These are phyloP conservation scores for Ochotona curzoniae DNA, from an alignment of 2,113 vertebrate species.

Conservation along the genomic window DNA sequence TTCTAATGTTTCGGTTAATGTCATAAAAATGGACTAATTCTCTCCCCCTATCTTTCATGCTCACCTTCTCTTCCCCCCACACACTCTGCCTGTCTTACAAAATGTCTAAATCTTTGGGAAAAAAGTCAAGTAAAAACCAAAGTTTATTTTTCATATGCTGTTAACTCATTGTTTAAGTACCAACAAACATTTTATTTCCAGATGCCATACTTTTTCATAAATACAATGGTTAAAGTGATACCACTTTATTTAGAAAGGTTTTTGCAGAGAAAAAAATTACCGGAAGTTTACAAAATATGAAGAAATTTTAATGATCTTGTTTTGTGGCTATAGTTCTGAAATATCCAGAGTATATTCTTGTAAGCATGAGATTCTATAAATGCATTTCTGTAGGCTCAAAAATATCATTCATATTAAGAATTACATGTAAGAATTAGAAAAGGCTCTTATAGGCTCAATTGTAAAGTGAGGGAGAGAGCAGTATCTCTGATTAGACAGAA, in stretches of 20 bases:
- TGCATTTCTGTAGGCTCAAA: not conserved
- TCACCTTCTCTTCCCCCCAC: too few species aligned
- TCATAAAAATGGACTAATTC: not conserved
- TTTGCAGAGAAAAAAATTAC: slow-evolving; percentile 15
- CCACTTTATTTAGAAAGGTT: slow-evolving; percentile 30
- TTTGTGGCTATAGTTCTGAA: not conserved
- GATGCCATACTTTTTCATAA: not conserved
- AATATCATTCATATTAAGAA: not conserved
- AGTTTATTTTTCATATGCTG: not conserved
- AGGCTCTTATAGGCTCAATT: not conserved
- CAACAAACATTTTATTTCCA: not conserved
- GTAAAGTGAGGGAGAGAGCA: not conserved
- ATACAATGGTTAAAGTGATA: not conserved
- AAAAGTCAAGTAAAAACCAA: not conserved
- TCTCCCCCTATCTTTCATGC: too few species aligned
- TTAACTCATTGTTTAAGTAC: not conserved
- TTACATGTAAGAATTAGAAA: not conserved
- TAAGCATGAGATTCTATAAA: not conserved
- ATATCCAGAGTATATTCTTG: not conserved
- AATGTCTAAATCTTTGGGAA: not conserved
- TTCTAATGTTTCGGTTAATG: too few species aligned
- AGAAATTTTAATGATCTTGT: not conserved
- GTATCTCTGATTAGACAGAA: not conserved
- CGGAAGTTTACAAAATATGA: not conserved
- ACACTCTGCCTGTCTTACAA: too few species aligned